Conservation (phyloP, 1,140 invertebrate species). For the Drosophila ogumai region DNA sequence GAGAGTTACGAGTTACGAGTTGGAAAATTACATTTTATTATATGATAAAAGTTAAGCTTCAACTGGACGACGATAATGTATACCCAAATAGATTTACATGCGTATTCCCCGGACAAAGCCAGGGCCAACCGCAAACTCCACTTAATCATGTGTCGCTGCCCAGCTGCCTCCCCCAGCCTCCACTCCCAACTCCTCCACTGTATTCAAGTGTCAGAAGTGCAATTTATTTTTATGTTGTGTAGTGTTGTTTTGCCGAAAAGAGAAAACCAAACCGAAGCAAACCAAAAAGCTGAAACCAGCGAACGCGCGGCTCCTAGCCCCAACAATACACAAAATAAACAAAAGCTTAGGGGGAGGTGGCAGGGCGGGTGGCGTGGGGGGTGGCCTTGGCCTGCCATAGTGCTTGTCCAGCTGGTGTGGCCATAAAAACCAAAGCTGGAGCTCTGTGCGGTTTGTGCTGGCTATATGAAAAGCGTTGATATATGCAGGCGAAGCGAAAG, state of each 20-base stretch:
- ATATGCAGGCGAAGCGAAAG: conserved; percentile 40
- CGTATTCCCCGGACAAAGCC: conserved; percentile 72
- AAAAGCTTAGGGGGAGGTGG: conserved; percentile 44
- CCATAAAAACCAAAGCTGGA: conserved; percentile 76
- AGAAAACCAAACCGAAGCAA: conserved; percentile 21
- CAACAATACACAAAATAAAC: conserved; percentile 73
- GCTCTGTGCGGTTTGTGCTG: conserved; percentile 52
- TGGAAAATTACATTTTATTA: conserved; percentile 84
- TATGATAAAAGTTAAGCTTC: conserved; percentile 84
- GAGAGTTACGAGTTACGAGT: conserved; percentile 83
- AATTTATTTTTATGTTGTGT: conserved; percentile 83
- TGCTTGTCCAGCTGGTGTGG: conserved; percentile 70
- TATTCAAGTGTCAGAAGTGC: conserved; percentile 83
- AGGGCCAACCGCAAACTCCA: conserved; percentile 76
- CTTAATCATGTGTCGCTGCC: conserved; percentile 78
- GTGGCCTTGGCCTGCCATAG: conserved; percentile 3
- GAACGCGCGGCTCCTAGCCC: conserved; percentile 33
- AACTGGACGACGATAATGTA: conserved; percentile 83
- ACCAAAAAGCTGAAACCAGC: conserved; percentile 39
- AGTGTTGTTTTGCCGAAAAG: conserved; percentile 65
- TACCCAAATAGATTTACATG: conserved; percentile 83
- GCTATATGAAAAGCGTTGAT: conserved; percentile 73
- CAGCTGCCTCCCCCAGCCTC: neutral
- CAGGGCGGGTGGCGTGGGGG: neutral
- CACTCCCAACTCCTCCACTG: conserved; percentile 55